phyloP scores from a whole-genome alignment of 2,797 vertebrate species.

The Crypturellus tataupa region DNA sequence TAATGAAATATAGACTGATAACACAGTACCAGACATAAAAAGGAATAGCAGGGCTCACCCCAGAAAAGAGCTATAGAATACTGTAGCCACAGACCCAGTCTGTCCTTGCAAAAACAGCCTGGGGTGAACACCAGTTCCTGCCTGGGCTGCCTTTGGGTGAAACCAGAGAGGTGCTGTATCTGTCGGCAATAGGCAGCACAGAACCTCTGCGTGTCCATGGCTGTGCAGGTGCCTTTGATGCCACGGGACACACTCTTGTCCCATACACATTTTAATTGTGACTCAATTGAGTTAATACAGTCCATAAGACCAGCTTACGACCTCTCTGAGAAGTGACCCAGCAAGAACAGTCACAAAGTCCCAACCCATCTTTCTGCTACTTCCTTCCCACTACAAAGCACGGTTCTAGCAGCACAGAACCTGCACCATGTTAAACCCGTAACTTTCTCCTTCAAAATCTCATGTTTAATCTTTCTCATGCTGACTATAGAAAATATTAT shows the following conservation, averaged over 20 bases:
- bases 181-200: background rate
- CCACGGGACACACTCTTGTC: background rate
- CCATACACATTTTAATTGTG: background rate
- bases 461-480: background rate
- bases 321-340: background rate
- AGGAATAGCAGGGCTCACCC: background rate
- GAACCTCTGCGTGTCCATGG: accelerated
- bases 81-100: background rate
- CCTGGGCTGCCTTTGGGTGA: background rate
- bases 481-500: background rate
- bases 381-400: background rate
- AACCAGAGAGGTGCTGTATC: background rate
- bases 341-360: background rate
- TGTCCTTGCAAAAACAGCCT: background rate
- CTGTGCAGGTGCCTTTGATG: background rate
- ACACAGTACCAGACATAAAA: background rate
- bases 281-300: background rate
- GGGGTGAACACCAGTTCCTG: background rate
- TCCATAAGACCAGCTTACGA: background rate
- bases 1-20: background rate
- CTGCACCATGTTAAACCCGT: background rate
- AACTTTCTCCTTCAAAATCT: background rate
- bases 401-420: background rate
- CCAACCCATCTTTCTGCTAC: background rate
- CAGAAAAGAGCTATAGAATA: background rate